Percentiles rank a stretch among this genome's conserved stretches.
Evolutionary conservation across 2,113 vertebrate species (phyloP).

Genomic region (Limnothrissa miodon): DNA sequence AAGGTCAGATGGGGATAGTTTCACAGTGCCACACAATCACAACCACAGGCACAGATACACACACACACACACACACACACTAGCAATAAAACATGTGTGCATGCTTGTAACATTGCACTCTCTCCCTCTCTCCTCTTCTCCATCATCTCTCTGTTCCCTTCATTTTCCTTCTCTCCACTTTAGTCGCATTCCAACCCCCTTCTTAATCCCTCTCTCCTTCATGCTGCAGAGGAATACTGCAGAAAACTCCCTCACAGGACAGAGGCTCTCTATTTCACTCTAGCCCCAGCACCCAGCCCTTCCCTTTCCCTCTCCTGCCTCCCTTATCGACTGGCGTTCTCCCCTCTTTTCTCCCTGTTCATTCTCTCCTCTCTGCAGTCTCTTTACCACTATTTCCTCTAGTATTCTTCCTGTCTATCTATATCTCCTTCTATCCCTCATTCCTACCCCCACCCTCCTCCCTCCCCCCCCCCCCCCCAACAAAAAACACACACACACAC

Average conservation of each 20-base stretch:
- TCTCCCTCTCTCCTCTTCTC: background rate
- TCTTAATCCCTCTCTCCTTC: background rate
- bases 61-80: conserved; percentile 8
- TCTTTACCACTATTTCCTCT: background rate
- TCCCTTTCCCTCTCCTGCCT: conserved; percentile 32
- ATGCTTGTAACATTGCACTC: background rate
- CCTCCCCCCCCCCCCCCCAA: background rate
- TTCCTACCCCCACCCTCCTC: background rate
- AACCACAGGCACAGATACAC: background rate
- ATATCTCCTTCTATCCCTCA: background rate
- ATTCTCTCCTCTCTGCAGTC: background rate
- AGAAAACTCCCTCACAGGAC: conserved; percentile 14
- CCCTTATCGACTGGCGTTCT: background rate
- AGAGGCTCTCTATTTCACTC: background rate
- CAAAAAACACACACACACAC: no score
- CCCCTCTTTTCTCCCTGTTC: conserved; percentile 16
- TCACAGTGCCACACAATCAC: background rate
- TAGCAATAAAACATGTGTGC: background rate
- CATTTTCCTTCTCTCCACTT: background rate
- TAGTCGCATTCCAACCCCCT: background rate
- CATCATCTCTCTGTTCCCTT: background rate
- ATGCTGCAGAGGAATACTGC: conserved; percentile 12
- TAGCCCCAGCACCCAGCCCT: background rate
- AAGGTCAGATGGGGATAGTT: conserved; percentile 53
- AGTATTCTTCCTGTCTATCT: no score